phyloP scores from a whole-genome alignment of 2,797 vertebrate species.

The Ataeniobius toweri region DNA sequence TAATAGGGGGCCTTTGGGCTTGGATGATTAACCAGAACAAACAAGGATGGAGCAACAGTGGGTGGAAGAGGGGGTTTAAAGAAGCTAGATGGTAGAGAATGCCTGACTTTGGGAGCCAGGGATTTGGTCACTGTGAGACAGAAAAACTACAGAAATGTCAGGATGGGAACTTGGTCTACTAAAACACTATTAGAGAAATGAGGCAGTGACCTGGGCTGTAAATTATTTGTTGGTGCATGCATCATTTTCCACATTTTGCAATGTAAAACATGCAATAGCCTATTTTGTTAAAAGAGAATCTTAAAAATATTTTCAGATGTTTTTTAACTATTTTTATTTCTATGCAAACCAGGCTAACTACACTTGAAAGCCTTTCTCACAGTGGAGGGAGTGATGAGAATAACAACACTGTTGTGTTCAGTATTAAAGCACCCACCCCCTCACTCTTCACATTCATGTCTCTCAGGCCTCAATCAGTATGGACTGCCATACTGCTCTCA shows the following conservation, averaged over 20 bases:
- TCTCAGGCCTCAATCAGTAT: constrained; percentile 54
- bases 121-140: constrained; percentile 37
- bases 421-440: constrained; percentile 27
- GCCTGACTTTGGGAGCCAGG: constrained; percentile 11
- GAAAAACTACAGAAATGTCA: constrained; percentile 36
- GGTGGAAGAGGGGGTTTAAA: constrained; percentile 7
- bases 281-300: constrained; percentile 19
- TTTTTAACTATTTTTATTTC: constrained; percentile 21
- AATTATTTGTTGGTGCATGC: constrained; percentile 1
- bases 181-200: constrained; percentile 11
- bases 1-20: constrained; percentile 70
- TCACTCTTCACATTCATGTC: constrained; percentile 32
- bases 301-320: constrained; percentile 3
- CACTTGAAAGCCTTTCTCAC: constrained; percentile 45
- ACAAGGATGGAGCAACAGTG: constrained; percentile 51
- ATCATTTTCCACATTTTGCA: neutral
- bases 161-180: constrained; percentile 59
- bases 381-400: constrained; percentile 50
- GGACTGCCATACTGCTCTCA: constrained; percentile 43
- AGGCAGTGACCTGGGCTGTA: constrained; percentile 7
- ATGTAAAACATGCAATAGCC: neutral
- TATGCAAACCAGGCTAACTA: constrained; percentile 22
- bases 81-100: constrained; percentile 37
- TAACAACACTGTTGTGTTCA: constrained; percentile 62
- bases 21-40: constrained; percentile 75